Evolutionary conservation across 2,888 invertebrate species (phyloP), one percentile per base, ranked within the genome.

Genomic region (Axea sp.): DNA sequence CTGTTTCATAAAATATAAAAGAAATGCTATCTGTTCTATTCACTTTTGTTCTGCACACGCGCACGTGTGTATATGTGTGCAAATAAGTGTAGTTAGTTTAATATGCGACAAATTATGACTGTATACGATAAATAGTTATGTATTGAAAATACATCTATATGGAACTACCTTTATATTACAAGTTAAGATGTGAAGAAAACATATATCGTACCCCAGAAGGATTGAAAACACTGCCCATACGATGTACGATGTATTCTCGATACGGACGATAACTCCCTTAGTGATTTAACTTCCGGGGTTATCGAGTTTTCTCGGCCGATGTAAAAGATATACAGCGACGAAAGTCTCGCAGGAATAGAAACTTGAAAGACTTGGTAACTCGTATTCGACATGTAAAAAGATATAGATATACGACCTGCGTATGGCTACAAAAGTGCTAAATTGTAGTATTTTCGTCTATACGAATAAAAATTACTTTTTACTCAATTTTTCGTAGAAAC

Each of bases 291-390:
- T 74, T 59, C 71, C 71, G 62, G 72, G 73, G 73, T 75, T 77
- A 76, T 77, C 77, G 75, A 75, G 77, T 75, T 78, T 78, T 78
- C 76, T 65, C 65, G 72, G 67, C 69, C 76, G 76, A 77, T 77
- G 76, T 73, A 76, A 77, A 60, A 77, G 77, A 78, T 75, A 77
- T 67, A 68, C 62, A 51, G 49, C 65, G 60, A 73, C 51, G 68
- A 73, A 73, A 67, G 67, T 73, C 68, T 73, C 68, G 57, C 68
- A 17, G 41, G 47, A 67, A 55, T 59, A 60, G 60, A 67, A 73
- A 73, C 60, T 60, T 53, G 45, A 60, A 69, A 51, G 69, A 69
- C 69, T 55, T 55, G 39, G 39, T 47, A 60, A 57, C 73, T 65
- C 72, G 73, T 35, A 62, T 62, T 67, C 73, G 55, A 62, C 73